Evolutionary conservation across 2,113 vertebrate genomes (phyloP).

Genomic region (Neoarius graeffei): DNA sequence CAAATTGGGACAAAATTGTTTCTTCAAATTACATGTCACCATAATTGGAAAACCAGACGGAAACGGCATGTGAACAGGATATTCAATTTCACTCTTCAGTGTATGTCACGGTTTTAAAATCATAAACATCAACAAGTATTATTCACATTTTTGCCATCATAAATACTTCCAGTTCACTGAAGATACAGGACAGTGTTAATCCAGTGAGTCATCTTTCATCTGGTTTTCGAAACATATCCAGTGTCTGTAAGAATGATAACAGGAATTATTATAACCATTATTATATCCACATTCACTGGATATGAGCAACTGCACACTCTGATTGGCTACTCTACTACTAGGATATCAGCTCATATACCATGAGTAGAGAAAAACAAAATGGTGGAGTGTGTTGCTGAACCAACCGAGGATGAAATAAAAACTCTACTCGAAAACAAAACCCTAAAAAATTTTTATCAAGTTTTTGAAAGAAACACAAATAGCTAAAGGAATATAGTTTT

Average conservation of each 20-base stretch:
- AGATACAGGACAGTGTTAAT: background rate
- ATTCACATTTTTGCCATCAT: background rate
- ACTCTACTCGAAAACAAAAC: too few relatives aligned
- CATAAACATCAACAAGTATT: background rate
- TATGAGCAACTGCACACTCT: too few relatives aligned
- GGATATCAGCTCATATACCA: too few relatives aligned
- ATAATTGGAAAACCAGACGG: background rate
- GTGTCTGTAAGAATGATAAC: background rate
- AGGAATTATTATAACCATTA: background rate
- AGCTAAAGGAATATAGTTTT: too few relatives aligned
- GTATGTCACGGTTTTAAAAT: background rate
- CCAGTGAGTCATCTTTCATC: background rate
- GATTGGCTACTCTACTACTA: too few relatives aligned
- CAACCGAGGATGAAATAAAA: too few relatives aligned
- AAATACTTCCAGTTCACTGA: background rate
- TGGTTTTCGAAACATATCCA: background rate
- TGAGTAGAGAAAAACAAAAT: too few relatives aligned
- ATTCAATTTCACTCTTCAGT: background rate
- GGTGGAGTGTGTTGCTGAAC: too few relatives aligned
- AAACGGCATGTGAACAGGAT: background rate
- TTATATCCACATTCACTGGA: too few relatives aligned
- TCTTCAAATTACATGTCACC: background rate
- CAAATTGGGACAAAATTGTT: constrained; percentile 16
- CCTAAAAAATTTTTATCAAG: too few relatives aligned
- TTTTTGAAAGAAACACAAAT: too few relatives aligned